Percentiles rank a stretch among this genome's conserved stretches.
phyloP scores from a whole-genome alignment of 30 jellyfish, hydroid and myxozoan species.

The Pseudorhiza aurosa region DNA sequence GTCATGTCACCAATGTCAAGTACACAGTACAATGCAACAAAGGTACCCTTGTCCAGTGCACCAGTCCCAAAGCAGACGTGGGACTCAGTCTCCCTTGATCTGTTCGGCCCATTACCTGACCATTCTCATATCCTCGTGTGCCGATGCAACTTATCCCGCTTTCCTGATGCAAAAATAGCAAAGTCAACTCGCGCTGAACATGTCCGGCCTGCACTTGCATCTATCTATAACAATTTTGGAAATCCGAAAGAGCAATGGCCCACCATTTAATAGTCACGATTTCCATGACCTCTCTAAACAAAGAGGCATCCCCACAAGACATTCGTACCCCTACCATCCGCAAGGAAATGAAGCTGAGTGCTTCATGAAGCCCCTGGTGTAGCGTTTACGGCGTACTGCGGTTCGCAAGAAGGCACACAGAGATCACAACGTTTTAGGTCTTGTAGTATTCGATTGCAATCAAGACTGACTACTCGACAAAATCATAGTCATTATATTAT shows the following conservation, averaged over 20 bases:
- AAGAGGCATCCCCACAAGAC: conserved; percentile 29
- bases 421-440: too few relatives aligned
- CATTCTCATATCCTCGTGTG: conserved; percentile 13
- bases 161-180: conserved; percentile 67
- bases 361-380: conserved; percentile 59
- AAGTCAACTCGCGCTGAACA: conserved; percentile 24
- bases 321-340: conserved; percentile 54
- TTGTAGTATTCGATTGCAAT: too few relatives aligned
- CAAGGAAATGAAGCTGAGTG: conserved; percentile 56
- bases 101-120: conserved; percentile 61
- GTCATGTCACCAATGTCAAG: conserved; percentile 2
- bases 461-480: too few relatives aligned
- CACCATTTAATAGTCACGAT: too few relatives aligned
- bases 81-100: too few relatives aligned
- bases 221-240: too few relatives aligned
- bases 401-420: too few relatives aligned
- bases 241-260: too few relatives aligned
- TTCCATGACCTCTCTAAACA: conserved; percentile 14
- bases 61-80: not conserved
- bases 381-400: too few relatives aligned
- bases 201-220: too few relatives aligned
- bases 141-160: conserved; percentile 11
- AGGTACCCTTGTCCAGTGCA: too few relatives aligned
- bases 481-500: too few relatives aligned
- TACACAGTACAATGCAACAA: not conserved